Evolutionary conservation across 2,888 invertebrate species (phyloP).

Genomic region (Toxonevra muliebris): DNA sequence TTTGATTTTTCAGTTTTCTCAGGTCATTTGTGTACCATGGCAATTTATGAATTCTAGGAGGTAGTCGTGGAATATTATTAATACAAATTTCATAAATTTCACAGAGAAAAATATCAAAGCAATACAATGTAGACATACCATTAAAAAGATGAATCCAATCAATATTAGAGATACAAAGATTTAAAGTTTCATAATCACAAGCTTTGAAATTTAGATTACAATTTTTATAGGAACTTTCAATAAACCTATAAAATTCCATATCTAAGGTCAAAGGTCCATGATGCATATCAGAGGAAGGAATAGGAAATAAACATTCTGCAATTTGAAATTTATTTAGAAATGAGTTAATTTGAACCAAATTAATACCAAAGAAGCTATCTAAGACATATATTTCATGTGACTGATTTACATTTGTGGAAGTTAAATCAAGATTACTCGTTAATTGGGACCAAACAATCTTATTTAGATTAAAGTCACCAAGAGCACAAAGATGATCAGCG

Average conservation of each 20-base stretch:
- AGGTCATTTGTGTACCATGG: too few species aligned
- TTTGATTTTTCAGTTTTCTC: too few species aligned
- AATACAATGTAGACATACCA: too few species aligned
- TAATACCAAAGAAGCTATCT: conserved; percentile 6
- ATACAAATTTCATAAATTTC: too few species aligned
- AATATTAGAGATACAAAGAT: too few species aligned
- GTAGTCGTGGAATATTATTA: too few species aligned
- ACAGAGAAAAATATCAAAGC: too few species aligned
- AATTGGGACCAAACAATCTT: neutral
- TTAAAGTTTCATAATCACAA: too few species aligned
- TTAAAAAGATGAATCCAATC: too few species aligned
- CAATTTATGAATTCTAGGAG: too few species aligned
- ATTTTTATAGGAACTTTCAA: neutral
- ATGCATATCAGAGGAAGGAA: neutral
- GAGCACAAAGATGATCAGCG: too few species aligned
- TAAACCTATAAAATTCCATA: conserved; percentile 7
- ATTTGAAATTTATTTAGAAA: neutral
- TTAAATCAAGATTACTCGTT: neutral
- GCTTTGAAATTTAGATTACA: too few species aligned
- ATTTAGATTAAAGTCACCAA: neutral
- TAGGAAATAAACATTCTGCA: neutral
- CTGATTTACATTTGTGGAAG: neutral
- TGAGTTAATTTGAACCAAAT: neutral
- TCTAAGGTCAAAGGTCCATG: neutral
- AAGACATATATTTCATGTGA: neutral